Conservation (phyloP, 35 echinoderm and acorn worm genomes). For the Holothuria glaberrima region DNA sequence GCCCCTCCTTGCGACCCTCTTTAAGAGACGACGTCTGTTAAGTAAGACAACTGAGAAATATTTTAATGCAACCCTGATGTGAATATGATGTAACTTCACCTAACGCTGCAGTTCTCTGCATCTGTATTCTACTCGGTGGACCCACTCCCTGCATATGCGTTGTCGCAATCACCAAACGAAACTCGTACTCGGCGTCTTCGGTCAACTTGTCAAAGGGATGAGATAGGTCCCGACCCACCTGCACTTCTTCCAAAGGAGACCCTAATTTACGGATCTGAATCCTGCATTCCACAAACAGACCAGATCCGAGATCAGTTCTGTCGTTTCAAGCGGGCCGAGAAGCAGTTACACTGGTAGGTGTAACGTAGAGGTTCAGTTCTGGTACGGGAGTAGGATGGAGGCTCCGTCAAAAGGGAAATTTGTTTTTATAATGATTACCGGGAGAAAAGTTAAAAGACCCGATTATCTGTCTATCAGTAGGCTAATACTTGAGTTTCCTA, state of each 20-base stretch:
- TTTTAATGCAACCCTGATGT: too few relatives aligned
- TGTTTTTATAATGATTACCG: too few relatives aligned
- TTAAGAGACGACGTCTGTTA: too few relatives aligned
- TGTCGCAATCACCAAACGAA: not conserved
- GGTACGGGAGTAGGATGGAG: not conserved
- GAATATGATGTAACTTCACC: too few relatives aligned
- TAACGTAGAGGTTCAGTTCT: not conserved
- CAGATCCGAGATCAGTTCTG: too few relatives aligned
- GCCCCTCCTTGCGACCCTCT: too few relatives aligned
- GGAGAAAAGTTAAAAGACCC: too few relatives aligned
- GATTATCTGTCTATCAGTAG: too few relatives aligned
- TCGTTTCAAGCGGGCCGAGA: too few relatives aligned
- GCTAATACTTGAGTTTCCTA: too few relatives aligned
- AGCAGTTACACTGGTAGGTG: too few relatives aligned
- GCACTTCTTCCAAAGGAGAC: not conserved
- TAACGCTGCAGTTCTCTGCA: not conserved
- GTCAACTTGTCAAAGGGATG: not conserved
- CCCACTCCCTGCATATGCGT: not conserved
- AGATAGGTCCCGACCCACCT: not conserved
- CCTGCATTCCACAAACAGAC: constrained; percentile 1
- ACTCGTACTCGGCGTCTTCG: not conserved
- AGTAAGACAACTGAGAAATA: too few relatives aligned
- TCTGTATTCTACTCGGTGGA: constrained; percentile 2
- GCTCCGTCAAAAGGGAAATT: not conserved
- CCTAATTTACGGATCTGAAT: not conserved